Base-by-base conservation (phyloP, 2,797 vertebrate species). In the Uromys caudimaculatus region DNA sequence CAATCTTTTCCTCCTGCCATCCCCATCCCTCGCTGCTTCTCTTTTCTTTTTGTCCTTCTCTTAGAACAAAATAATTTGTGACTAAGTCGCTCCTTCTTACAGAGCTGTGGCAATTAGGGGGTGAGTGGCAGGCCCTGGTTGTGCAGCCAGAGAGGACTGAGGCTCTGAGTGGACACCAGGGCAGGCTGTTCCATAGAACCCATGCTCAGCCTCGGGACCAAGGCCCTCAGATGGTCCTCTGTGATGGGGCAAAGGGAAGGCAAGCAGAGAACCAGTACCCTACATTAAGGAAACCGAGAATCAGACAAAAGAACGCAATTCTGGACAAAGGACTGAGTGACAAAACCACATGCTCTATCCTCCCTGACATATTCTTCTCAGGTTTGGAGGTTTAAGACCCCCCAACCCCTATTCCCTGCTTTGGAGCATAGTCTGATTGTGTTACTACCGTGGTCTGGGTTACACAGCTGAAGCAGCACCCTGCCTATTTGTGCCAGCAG, bases 41-140 rank as follows among this genome's bases (percentile, higher is more conserved):
- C 94, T 95, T 96, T 96, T 86, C 94, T 93, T 97, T 97, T 97
- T 97, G 97, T 98, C 95, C 96, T 97, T 96, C 97, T 95, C 94
- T 89, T 89, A 88, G 97, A 97, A 97, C 97, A 98, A 96, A 98
- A 96, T 98, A 96, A 98, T 98, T 94, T 97, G 97, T 91, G 94
- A 96, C 44, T 83, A 95, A 96, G 95, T 96, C 3, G 52, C 92
- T 97, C 93, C 58, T 97, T 96, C 93, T 93, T 67, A 73, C 79
- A 91, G 95, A 96, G 95, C 82, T 17, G 14, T 27, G 24, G 93
- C 73, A 64, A 94, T 92, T 76, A 93, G 77, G 88, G 90, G 94
- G 91, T 0, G 3, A 97, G 69, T 16, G 2, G 8, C 2, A 9
- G 90, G 89, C 75, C 58, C 83, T 56, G 79, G 81, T 21, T 2